Conservation (phyloP, 1,140 invertebrate species). For the Agrypnia vestita region DNA sequence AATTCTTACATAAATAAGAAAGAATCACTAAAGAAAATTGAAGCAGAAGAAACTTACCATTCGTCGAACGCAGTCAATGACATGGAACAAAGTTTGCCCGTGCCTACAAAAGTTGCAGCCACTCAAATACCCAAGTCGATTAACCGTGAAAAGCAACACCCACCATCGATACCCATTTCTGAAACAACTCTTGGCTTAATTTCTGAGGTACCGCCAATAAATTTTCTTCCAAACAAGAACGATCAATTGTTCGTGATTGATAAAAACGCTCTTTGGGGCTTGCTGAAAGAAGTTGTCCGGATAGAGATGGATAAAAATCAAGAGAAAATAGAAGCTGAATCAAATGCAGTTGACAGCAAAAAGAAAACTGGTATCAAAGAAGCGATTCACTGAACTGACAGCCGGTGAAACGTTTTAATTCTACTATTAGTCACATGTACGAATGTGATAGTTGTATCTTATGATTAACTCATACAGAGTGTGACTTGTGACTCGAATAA, state of each 20-base stretch:
- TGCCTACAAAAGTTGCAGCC: slow-evolving; percentile 57
- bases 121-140: slow-evolving; percentile 69
- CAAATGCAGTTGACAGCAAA: slow-evolving; percentile 23
- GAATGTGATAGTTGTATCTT: too few species aligned
- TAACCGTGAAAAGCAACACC: slow-evolving; percentile 73
- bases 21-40: neutral
- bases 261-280: slow-evolving; percentile 75
- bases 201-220: slow-evolving; percentile 62
- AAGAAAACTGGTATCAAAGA: slow-evolving; percentile 11
- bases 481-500: slow-evolving; percentile 3
- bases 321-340: slow-evolving; percentile 55
- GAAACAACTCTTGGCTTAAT: slow-evolving; percentile 64
- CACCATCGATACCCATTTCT: slow-evolving; percentile 69
- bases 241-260: slow-evolving; percentile 74
- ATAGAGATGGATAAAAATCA: slow-evolving; percentile 60
- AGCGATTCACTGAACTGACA: slow-evolving; percentile 6
- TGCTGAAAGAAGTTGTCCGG: slow-evolving; percentile 73
- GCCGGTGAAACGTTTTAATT: slow-evolving; percentile 10
- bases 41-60: neutral
- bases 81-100: neutral
- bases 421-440: neutral
- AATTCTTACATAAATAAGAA: slow-evolving; percentile 24
- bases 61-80: slow-evolving; percentile 1
- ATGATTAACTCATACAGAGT: neutral
- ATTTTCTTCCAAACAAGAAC: slow-evolving; percentile 72